These are phyloP conservation scores for Platorchestia sp. DNA, from an alignment of 1,140 invertebrate species.

Conservation along the genomic window DNA sequence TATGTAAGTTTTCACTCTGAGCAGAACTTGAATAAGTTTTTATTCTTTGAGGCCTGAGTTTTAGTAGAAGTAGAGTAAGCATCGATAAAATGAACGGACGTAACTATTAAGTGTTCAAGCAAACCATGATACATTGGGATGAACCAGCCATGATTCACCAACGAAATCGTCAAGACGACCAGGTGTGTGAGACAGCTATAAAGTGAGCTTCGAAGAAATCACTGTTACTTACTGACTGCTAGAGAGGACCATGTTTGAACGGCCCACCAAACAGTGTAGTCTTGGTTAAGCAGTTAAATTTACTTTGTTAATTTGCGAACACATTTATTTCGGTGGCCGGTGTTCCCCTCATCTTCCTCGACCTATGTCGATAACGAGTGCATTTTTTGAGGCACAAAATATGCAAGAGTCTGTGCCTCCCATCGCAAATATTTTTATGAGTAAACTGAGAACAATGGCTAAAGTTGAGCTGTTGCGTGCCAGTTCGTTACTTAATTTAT, in stretches of 20 bases:
- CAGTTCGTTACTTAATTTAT: background rate
- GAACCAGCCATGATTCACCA: too few species aligned
- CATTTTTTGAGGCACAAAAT: background rate
- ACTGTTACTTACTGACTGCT: too few species aligned
- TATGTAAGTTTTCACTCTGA: too few species aligned
- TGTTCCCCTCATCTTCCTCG: background rate
- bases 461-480: background rate
- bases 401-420: background rate
- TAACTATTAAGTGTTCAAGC: too few species aligned
- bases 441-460: background rate
- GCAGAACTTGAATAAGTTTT: too few species aligned
- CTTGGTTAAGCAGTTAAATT: background rate
- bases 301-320: background rate
- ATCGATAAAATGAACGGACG: too few species aligned
- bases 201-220: too few species aligned
- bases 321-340: background rate
- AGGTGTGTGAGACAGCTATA: too few species aligned
- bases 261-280: background rate
- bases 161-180: too few species aligned
- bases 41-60: too few species aligned
- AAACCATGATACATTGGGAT: too few species aligned
- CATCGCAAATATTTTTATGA: background rate
- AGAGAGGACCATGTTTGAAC: background rate
- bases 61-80: too few species aligned
- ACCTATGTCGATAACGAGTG: background rate